Evolutionary conservation across 2,888 invertebrate genomes (phyloP).

Genomic region (Hypsopygia costalis): DNA sequence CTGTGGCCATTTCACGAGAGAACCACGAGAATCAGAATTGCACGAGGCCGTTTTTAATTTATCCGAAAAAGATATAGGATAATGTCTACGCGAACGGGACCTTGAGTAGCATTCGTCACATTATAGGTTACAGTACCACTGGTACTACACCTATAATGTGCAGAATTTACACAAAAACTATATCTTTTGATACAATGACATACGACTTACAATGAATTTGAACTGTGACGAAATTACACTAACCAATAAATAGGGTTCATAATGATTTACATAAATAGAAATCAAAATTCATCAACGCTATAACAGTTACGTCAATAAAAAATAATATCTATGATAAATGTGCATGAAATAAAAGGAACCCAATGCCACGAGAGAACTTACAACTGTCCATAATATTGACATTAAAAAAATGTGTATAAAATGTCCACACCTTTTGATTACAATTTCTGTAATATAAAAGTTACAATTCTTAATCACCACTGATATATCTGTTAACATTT

Average conservation of each 20-base stretch:
- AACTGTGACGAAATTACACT: neutral
- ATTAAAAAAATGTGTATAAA: constrained; percentile 75
- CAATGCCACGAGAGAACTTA: constrained; percentile 77
- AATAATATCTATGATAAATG: constrained; percentile 13
- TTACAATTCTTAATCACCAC: constrained; percentile 53
- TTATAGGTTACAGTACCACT: no score
- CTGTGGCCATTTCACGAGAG: no score
- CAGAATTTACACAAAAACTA: no score
- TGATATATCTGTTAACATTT: constrained; percentile 34
- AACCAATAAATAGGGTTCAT: neutral
- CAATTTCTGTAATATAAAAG: constrained; percentile 71
- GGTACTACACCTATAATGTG: no score
- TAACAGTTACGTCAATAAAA: constrained; percentile 4
- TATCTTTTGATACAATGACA: no score
- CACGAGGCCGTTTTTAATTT: no score
- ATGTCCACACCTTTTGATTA: constrained; percentile 73
- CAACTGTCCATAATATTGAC: constrained; percentile 57
- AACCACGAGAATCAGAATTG: no score
- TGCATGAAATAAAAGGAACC: constrained; percentile 35
- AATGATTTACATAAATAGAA: constrained; percentile 5
- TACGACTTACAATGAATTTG: no score
- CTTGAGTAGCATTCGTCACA: no score
- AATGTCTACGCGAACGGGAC: no score
- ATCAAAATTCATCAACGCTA: neutral
- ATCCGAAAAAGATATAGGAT: no score